These are phyloP conservation scores for Aphaenogaster rudis DNA, from an alignment of 1,140 invertebrate genomes.

Conservation along the genomic window DNA sequence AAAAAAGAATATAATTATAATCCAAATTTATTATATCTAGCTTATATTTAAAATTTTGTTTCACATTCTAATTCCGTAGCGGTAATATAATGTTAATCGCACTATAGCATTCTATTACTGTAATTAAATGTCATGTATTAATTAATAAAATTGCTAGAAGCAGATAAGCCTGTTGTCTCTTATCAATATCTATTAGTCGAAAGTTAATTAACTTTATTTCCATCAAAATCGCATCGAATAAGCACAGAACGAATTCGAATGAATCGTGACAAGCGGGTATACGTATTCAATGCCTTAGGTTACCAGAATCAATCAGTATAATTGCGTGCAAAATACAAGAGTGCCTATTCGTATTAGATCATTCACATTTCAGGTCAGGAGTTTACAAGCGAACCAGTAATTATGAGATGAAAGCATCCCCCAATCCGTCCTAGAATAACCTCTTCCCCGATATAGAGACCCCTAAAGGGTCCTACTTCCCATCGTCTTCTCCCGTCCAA, in stretches of 20 bases:
- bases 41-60: neutral
- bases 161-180: neutral
- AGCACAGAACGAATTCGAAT: neutral
- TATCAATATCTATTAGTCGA: neutral
- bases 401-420: constrained; percentile 75
- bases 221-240: constrained; percentile 7
- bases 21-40: neutral
- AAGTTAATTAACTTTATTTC: constrained; percentile 38
- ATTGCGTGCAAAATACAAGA: constrained; percentile 68
- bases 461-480: constrained; percentile 60
- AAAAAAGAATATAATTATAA: neutral
- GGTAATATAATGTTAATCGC: neutral
- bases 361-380: constrained; percentile 70
- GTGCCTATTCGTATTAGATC: constrained; percentile 42
- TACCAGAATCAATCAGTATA: constrained; percentile 45
- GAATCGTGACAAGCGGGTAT: neutral
- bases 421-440: constrained; percentile 52
- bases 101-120: neutral
- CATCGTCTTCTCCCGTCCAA: constrained; percentile 70
- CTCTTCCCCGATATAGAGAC: constrained; percentile 43
- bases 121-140: constrained; percentile 1
- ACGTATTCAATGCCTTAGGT: constrained; percentile 11
- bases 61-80: neutral
- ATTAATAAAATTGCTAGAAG: constrained; percentile 4
- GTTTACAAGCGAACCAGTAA: constrained; percentile 70